phyloP scores from a whole-genome alignment of 2,113 vertebrate species.

The Ondatra zibethicus region DNA sequence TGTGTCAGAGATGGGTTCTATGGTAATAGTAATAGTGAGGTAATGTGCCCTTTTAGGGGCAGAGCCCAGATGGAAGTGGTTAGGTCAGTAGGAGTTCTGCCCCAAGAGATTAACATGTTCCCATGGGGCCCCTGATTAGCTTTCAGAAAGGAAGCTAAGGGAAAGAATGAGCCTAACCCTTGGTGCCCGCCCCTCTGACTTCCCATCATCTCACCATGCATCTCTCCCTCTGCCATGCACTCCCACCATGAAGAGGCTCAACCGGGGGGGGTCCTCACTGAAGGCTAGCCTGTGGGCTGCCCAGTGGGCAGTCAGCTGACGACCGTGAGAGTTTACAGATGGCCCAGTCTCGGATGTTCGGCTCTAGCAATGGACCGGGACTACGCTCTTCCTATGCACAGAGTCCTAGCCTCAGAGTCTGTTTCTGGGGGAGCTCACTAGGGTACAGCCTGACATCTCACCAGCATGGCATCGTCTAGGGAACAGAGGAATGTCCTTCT shows the following conservation, averaged over 20 bases:
- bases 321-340: background rate
- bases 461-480: background rate
- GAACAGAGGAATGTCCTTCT: background rate
- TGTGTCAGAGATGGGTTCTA: background rate
- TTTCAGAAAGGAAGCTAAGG: background rate
- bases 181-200: background rate
- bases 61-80: background rate
- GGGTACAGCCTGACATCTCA: background rate
- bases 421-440: background rate
- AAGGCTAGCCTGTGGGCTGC: background rate
- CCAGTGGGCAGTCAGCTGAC: background rate
- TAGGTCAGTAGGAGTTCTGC: background rate
- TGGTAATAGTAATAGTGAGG: background rate
- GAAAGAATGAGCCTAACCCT: background rate
- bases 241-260: background rate
- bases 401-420: background rate
- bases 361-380: background rate
- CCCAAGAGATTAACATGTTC: background rate
- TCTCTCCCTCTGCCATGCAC: background rate
- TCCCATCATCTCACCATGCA: too few relatives aligned
- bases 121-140: background rate
- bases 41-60: background rate
- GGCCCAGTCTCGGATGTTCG: background rate
- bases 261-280: background rate
- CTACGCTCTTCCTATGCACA: background rate